phyloP scores from a whole-genome alignment of 2,113 vertebrate species.

The Halcyon senegalensis region DNA sequence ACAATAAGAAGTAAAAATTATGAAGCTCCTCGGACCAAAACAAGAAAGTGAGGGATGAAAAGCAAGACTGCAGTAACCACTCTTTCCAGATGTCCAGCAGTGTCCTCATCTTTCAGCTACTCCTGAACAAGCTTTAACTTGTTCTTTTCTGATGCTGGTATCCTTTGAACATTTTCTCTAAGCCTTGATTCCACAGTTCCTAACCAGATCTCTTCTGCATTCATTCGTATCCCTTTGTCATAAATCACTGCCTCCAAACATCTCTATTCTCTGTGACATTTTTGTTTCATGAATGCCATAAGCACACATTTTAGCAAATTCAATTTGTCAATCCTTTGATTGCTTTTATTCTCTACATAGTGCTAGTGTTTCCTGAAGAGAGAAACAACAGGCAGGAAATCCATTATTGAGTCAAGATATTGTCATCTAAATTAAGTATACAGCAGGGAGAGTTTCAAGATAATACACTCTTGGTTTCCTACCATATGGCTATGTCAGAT shows the following conservation, averaged over 20 bases:
- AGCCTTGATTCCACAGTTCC: background rate
- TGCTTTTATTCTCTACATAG: background rate
- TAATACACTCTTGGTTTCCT: background rate
- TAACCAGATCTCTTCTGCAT: background rate
- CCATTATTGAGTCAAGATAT: background rate
- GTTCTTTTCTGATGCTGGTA: background rate
- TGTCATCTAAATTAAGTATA: background rate
- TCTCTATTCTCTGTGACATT: background rate
- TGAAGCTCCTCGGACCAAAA: background rate
- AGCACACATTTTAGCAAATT: background rate
- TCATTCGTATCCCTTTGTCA: background rate
- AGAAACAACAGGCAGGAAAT: conserved; percentile 5
- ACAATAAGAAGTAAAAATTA: background rate
- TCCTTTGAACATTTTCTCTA: background rate
- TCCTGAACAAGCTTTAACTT: background rate
- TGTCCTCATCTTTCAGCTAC: background rate
- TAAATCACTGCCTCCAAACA: background rate
- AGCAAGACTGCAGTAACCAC: background rate
- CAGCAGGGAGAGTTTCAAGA: background rate
- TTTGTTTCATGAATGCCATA: background rate
- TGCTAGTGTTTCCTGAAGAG: background rate
- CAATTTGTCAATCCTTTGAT: background rate
- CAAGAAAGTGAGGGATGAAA: background rate
- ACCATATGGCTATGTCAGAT: conserved; percentile 36
- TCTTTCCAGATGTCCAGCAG: background rate